Evolutionary conservation across 2,888 invertebrate genomes (phyloP).

Genomic region (Pristionchus japonicus): DNA sequence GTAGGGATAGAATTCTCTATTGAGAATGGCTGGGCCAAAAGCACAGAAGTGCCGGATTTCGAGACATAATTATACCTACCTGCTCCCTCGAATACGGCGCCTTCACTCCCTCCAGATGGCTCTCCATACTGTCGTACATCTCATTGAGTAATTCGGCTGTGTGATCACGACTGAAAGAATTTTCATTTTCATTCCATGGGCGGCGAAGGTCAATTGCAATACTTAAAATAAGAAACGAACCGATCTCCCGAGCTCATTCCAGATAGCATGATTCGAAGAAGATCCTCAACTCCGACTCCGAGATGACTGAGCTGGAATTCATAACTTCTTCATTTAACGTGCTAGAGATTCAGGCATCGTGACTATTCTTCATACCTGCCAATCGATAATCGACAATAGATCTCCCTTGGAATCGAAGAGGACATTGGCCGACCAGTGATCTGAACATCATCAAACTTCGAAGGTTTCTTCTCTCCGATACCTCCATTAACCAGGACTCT

Average conservation of each 20-base stretch:
- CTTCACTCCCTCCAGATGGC: not conserved
- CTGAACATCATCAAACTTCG: not conserved
- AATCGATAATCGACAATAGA: slow-evolving; percentile 20
- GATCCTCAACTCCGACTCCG: slow-evolving; percentile 30
- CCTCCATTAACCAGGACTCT: slow-evolving; percentile 37
- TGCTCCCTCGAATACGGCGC: not conserved
- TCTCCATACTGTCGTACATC: slow-evolving; percentile 34
- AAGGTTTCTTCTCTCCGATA: not conserved
- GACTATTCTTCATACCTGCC: slow-evolving; percentile 24
- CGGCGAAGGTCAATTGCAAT: too few relatives aligned
- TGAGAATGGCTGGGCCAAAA: too few relatives aligned
- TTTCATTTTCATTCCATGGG: too few relatives aligned
- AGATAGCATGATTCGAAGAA: not conserved
- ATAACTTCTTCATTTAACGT: too few relatives aligned
- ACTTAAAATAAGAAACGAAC: too few relatives aligned
- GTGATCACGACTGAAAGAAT: not conserved
- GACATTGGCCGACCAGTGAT: slow-evolving; percentile 39
- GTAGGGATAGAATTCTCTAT: too few relatives aligned
- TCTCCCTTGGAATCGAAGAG: slow-evolving; percentile 24
- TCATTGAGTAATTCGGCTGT: not conserved
- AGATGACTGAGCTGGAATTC: not conserved
- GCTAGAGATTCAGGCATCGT: not conserved
- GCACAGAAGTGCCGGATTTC: not conserved
- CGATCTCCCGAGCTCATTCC: not conserved
- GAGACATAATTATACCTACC: not conserved